phyloP scores from a whole-genome alignment of 2,113 vertebrate genomes.

The Sardina pilchardus region DNA sequence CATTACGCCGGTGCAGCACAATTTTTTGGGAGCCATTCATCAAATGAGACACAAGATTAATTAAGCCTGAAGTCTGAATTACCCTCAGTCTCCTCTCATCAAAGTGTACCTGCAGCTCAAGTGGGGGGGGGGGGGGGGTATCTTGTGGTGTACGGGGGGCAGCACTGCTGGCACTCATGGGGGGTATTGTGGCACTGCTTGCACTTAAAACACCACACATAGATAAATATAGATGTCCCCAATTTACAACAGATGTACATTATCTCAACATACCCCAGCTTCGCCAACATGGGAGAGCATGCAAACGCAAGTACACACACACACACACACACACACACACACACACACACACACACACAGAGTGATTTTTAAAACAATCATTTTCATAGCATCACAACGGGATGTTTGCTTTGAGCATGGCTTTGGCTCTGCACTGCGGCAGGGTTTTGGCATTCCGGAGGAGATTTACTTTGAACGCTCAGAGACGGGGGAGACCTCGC shows the following conservation, averaged over 20 bases:
- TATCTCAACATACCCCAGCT: not conserved
- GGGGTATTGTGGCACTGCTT: not conserved
- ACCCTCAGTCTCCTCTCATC: slow-evolving; percentile 52
- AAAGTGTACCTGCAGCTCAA: slow-evolving; percentile 50
- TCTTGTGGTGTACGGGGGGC: slow-evolving; percentile 15
- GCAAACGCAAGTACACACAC: not conserved
- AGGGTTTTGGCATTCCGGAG: not conserved
- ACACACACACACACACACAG: not conserved
- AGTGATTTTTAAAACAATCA: not conserved
- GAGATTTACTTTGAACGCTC: not conserved
- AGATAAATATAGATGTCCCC: slow-evolving; percentile 9
- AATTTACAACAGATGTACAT: not conserved
- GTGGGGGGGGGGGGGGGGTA: slow-evolving; percentile 39
- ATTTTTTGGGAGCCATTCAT: slow-evolving; percentile 74
- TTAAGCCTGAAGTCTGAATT: slow-evolving; percentile 63
- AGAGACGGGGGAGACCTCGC: not conserved
- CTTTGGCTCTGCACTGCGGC: not conserved
- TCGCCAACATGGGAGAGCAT: not conserved
- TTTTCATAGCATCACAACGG: not conserved
- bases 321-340: not conserved
- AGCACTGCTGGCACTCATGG: not conserved
- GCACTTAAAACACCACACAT: not conserved
- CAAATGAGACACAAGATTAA: slow-evolving; percentile 81
- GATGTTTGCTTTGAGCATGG: not conserved
- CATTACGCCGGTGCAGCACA: slow-evolving; percentile 70